These are phyloP conservation scores for Sarcophaga rosellei DNA, from an alignment of 2,888 invertebrate species.

Conservation along the genomic window DNA sequence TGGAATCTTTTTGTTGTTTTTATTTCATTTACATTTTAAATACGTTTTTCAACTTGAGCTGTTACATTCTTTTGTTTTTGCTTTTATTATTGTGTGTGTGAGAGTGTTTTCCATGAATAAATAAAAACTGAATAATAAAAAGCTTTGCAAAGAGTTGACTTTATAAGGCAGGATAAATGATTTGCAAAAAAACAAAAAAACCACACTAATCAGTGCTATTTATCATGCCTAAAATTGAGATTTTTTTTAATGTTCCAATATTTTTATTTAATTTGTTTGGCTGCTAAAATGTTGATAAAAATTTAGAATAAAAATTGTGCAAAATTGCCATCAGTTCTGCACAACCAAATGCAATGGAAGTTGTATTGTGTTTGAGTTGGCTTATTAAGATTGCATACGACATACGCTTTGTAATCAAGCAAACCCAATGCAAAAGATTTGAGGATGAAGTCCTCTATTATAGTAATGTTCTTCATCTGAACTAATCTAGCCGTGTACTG, in stretches of 20 bases:
- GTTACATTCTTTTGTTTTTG: background rate
- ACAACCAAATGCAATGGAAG: no score
- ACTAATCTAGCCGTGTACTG: no score
- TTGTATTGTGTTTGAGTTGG: no score
- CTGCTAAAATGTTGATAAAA: background rate
- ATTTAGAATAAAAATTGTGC: no score
- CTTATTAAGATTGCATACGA: no score
- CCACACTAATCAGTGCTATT: background rate
- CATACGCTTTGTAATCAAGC: no score
- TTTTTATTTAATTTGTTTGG: background rate
- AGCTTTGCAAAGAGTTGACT: constrained; percentile 6
- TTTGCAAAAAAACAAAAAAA: background rate
- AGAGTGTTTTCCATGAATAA: background rate
- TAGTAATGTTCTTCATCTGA: no score
- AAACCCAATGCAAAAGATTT: no score
- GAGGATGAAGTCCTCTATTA: no score
- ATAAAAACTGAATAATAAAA: background rate
- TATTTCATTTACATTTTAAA: background rate
- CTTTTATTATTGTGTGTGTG: background rate
- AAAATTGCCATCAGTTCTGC: no score
- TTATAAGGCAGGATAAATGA: background rate
- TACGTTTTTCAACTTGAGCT: constrained; percentile 7
- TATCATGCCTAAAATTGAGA: background rate
- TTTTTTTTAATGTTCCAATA: background rate
- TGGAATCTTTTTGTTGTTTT: background rate